A percentile compares a stretch with the other conserved stretches of the same genome.
These are phyloP conservation scores for Acromyrmex charruanus DNA, from an alignment of 1,140 invertebrate species.

Conservation along the genomic window DNA sequence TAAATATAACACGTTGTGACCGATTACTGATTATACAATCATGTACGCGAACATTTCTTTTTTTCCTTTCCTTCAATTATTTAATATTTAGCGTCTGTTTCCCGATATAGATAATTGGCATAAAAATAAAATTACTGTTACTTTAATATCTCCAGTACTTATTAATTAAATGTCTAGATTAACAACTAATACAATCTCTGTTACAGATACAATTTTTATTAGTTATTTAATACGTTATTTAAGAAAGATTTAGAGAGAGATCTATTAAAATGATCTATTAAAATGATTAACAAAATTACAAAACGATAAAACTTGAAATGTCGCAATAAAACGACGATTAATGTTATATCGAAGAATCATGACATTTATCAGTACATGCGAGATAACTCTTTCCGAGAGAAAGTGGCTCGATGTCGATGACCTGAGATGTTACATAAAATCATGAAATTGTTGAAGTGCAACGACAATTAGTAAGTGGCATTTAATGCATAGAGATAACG, in stretches of 20 bases:
- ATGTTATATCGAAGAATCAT: constrained; percentile 46
- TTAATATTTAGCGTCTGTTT: not conserved
- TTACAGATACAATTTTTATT: not conserved
- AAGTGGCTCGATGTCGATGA: constrained; percentile 69
- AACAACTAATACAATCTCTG: too few species aligned
- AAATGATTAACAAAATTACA: constrained; percentile 7
- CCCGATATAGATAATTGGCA: not conserved
- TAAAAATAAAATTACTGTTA: not conserved
- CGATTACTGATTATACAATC: constrained; percentile 40
- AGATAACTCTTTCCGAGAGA: constrained; percentile 65
- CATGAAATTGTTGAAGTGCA: constrained; percentile 32
- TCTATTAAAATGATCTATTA: not conserved
- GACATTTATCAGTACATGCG: constrained; percentile 54
- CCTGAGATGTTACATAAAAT: constrained; percentile 64
- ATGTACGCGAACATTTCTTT: not conserved
- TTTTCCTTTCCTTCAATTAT: not conserved
- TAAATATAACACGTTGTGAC: not conserved
- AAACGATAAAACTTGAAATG: not conserved
- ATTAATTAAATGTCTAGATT: not conserved
- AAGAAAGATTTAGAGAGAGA: not conserved
- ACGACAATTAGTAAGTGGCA: constrained; percentile 43
- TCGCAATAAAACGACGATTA: not conserved
- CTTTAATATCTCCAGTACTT: not conserved
- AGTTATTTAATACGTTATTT: not conserved
- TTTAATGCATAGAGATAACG: constrained; percentile 35